Evolutionary conservation across 2,797 vertebrate genomes (phyloP).

Genomic region (Clarias platycephalus): DNA sequence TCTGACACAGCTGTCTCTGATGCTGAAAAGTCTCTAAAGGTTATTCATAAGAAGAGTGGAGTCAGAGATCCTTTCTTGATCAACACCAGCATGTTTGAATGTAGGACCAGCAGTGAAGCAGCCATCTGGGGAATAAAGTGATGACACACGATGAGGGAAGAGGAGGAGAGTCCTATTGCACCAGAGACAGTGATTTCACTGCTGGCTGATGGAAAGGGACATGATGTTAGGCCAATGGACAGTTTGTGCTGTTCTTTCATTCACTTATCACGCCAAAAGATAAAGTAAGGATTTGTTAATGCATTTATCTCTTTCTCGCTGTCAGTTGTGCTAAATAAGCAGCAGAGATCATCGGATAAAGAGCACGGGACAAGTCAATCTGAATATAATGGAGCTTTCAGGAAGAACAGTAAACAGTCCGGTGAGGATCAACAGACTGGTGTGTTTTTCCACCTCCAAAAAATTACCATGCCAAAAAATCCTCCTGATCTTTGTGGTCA

Average conservation of each 20-base stretch:
- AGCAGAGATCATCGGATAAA: constrained; percentile 27
- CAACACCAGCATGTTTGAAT: constrained; percentile 45
- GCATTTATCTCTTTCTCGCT: background rate
- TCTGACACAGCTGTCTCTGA: constrained; percentile 41
- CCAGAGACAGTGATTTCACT: constrained; percentile 18
- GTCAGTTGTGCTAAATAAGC: background rate
- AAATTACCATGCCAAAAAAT: background rate
- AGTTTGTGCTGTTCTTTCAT: constrained; percentile 4
- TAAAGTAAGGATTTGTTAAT: constrained; percentile 12
- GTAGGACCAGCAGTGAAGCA: constrained; percentile 34
- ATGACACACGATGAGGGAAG: constrained; percentile 26
- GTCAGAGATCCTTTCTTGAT: constrained; percentile 57
- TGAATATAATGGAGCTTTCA: constrained; percentile 6
- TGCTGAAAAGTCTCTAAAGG: constrained; percentile 33
- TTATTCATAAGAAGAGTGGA: constrained; percentile 55
- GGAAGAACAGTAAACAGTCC: background rate
- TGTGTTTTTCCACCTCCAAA: background rate
- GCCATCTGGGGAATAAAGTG: constrained; percentile 4
- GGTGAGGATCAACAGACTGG: background rate
- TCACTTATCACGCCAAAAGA: background rate
- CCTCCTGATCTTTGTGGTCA: background rate
- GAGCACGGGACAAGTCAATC: constrained; percentile 2
- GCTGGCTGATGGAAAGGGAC: constrained; percentile 11
- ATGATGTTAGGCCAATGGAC: background rate
- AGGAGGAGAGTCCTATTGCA: background rate